A percentile compares a stretch with the other conserved stretches of the same genome.
Evolutionary conservation across 2,797 vertebrate species (phyloP).

Genomic region (Pampus argenteus): DNA sequence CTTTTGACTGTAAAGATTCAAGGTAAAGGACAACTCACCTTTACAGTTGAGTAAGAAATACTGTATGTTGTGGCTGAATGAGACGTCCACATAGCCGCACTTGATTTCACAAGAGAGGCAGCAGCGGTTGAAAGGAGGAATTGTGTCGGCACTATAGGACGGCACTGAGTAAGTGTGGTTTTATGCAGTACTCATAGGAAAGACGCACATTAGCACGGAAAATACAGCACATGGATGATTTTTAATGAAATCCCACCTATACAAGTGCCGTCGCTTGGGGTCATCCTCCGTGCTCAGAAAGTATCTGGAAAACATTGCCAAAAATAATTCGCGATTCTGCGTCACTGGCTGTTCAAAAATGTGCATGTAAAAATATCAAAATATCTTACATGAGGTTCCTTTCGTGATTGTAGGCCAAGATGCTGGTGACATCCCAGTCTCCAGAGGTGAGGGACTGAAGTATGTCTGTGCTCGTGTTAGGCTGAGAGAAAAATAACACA

Average conservation of each 20-base stretch:
- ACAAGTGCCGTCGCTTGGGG: slow-evolving; percentile 92
- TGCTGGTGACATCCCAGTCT: slow-evolving; percentile 96
- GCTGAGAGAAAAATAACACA: slow-evolving; percentile 79
- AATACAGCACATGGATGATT: too few relatives aligned
- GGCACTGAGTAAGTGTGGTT: neutral
- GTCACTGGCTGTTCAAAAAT: neutral
- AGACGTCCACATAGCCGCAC: slow-evolving; percentile 93
- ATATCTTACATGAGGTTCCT: slow-evolving; percentile 91
- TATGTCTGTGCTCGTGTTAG: slow-evolving; percentile 92
- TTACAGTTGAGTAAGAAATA: slow-evolving; percentile 94
- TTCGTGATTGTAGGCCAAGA: slow-evolving; percentile 92
- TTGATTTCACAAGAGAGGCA: slow-evolving; percentile 95
- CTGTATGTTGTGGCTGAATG: slow-evolving; percentile 89
- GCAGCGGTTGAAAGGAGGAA: slow-evolving; percentile 92
- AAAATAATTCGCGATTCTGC: neutral
- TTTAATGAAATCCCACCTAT: slow-evolving; percentile 85
- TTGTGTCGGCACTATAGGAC: slow-evolving; percentile 90
- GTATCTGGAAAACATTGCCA: slow-evolving; percentile 85
- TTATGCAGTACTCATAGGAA: too few relatives aligned
- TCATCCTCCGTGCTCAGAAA: slow-evolving; percentile 97
- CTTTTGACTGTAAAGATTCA: neutral
- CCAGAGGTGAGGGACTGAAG: slow-evolving; percentile 96
- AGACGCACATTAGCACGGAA: too few relatives aligned
- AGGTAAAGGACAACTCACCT: slow-evolving; percentile 82
- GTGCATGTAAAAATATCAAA: neutral